These are phyloP conservation scores for Hemaris fuciformis DNA, from an alignment of 2,888 invertebrate species.

Conservation along the genomic window DNA sequence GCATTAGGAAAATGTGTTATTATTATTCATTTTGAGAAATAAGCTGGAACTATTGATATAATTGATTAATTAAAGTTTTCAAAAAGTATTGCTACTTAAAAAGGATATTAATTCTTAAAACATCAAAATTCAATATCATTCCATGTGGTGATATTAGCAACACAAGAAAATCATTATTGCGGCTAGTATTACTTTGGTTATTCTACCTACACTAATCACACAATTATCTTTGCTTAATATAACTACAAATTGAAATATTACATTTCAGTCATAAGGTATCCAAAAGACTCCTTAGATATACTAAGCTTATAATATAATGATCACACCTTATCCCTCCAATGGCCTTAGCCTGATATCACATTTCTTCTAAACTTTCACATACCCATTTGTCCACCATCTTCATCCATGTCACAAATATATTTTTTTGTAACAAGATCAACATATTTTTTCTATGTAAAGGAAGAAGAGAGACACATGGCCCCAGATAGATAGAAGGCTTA, in stretches of 20 bases:
- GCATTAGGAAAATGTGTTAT: no score
- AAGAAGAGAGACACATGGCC: background rate
- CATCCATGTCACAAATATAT: background rate
- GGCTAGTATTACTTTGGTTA: background rate
- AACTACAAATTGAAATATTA: background rate
- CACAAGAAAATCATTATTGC: background rate
- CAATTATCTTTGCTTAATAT: background rate
- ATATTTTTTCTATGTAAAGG: background rate
- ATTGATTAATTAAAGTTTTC: no score
- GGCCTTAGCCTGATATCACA: background rate
- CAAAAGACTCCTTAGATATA: background rate
- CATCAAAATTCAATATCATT: background rate
- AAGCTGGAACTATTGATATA: no score
- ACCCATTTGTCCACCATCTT: background rate
- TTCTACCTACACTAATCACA: background rate
- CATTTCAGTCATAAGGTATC: background rate
- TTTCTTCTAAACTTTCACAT: background rate
- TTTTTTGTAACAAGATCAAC: background rate
- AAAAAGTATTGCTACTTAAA: no score
- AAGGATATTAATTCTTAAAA: no score
- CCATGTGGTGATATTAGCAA: background rate
- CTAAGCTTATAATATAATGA: background rate
- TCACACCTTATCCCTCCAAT: background rate
- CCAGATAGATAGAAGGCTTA: background rate
- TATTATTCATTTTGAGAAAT: no score